A percentile compares a stretch with the other conserved stretches of the same genome.
phyloP scores from a whole-genome alignment of 2,888 invertebrate genomes.

The Nemotelus nigrinus region DNA sequence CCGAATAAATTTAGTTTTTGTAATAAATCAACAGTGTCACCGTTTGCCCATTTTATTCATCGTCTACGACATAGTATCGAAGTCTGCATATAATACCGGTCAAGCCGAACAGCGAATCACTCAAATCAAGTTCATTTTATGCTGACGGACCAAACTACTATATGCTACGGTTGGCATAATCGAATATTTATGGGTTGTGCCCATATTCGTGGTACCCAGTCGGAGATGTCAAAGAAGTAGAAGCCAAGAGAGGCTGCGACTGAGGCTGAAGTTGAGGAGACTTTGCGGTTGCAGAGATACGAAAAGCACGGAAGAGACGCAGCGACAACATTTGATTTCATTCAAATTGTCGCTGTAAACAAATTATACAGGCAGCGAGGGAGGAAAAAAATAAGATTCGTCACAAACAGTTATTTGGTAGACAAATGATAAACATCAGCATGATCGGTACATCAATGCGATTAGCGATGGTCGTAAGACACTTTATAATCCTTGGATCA shows the following conservation, averaged over 20 bases:
- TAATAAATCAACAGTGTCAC: slow-evolving; percentile 34
- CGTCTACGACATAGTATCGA: too few species aligned
- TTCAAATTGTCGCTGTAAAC: too few species aligned
- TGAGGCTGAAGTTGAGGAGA: too few species aligned
- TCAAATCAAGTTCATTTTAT: background rate
- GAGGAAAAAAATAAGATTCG: background rate
- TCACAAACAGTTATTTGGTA: slow-evolving; percentile 19
- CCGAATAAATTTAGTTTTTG: slow-evolving; percentile 40
- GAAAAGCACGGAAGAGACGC: too few species aligned
- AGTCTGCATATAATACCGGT: background rate
- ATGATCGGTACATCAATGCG: slow-evolving; percentile 1
- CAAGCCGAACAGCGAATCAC: background rate
- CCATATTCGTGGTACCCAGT: too few species aligned
- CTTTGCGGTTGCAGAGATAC: too few species aligned
- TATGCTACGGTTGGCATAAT: too few species aligned
- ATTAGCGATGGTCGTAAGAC: background rate
- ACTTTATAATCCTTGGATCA: slow-evolving; percentile 33
- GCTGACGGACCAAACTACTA: background rate
- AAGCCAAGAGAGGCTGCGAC: too few species aligned
- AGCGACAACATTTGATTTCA: too few species aligned
- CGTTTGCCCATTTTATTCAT: background rate
- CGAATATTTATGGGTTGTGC: too few species aligned
- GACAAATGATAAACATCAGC: slow-evolving; percentile 1
- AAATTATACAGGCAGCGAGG: too few species aligned
- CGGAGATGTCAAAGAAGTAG: too few species aligned